Evolutionary conservation across 2,113 vertebrate species (phyloP), one percentile per base, ranked within the genome.

Genomic region (Pristiophorus japonicus): DNA sequence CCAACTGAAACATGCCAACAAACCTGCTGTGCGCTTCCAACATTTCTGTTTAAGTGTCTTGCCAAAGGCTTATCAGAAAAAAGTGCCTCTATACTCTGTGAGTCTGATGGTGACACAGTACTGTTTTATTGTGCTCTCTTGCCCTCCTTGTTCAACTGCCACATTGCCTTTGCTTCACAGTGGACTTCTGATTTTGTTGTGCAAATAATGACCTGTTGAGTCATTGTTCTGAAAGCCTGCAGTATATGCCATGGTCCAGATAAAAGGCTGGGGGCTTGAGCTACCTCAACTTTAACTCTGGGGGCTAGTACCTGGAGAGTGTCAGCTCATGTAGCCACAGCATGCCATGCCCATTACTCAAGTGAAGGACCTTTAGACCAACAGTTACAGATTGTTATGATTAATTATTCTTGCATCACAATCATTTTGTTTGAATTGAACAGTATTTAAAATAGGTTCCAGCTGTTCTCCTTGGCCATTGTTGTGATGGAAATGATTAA

Each of bases 341-440:
- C 59, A 70, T 94, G 66, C 66, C 65, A 94, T 30, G 66, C 65
- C 93, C 65, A 94, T 94, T 94, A 94, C 93, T 94, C 93, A 94
- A 70, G 66, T 70, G 24, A 73, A 70, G 38, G 93, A 70, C 66
- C 93, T 94, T 94, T 94, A 51, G 65, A 73, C 66, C 66, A 94
- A 67, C 93, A 70, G 65, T 70, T 94, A 67, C 66, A 70, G 93
- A 94, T 94, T 94, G 93, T 70, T 94, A 94, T 94, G 93, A 94
- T 94, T 94, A 70, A 94, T 94, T 94, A 94, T 94, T 94, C 65
- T 70, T 94, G 93, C 93, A 94, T 94, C 93, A 47, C 93, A 94
- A 70, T 94, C 93, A 94, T 51, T 70, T 94, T 94, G 93, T 94
- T 94, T 94, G 93, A 70, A 94, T 94, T 94, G 93, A 73, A 94